Evolutionary conservation across 2,888 invertebrate species (phyloP), one percentile per base, ranked within the genome.

Genomic region (Gnatocerus cornutus): DNA sequence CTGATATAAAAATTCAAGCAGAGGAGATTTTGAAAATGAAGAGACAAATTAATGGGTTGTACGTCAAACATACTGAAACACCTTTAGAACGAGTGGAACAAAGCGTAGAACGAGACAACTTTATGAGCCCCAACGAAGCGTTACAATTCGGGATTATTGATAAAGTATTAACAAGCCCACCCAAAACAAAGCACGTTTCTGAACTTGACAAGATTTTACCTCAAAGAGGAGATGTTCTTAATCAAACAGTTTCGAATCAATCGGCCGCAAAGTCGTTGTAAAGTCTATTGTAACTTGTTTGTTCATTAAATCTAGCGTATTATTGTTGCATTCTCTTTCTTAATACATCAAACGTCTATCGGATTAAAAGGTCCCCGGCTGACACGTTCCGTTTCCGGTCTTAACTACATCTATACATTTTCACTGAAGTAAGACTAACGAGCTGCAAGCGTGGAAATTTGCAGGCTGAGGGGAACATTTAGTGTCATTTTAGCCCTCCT

Each of bases 1-100:
- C 98, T 9, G 99, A 99, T 82, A 98, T 99, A 79, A 93, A 96
- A 83, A 99, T 99, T 76, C 97, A 98, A 84, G 98, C 98, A 0
- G 95, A 97, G 85, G 98, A 99, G 86, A 98, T 99, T 74, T 86
- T 96, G 10, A 96, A 97, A 80, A 84, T 98, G 7, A 98, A 98
- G 83, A 90, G 91, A 63, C 93, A 94, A 81, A 90, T 99, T 27
- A 98, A 97, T 81, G 82, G 86, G 16, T 87, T 99, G 14, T 98
- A 97, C 86, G 93, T 93, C 0, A 93, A 95, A 81, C 99, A 99
- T 82, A 97, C 97, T 0, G 92, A 93, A 1, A 89, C 93, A 78
- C 83, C 84, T 0, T 78, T 87, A 43, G 88, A 89, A 16, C 86
- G 85, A 72, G 85, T 89, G 65, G 94, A 95, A 81, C 82, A 82